These are phyloP conservation scores for Epirrita christyi DNA, from an alignment of 2,888 invertebrate species.

Conservation along the genomic window DNA sequence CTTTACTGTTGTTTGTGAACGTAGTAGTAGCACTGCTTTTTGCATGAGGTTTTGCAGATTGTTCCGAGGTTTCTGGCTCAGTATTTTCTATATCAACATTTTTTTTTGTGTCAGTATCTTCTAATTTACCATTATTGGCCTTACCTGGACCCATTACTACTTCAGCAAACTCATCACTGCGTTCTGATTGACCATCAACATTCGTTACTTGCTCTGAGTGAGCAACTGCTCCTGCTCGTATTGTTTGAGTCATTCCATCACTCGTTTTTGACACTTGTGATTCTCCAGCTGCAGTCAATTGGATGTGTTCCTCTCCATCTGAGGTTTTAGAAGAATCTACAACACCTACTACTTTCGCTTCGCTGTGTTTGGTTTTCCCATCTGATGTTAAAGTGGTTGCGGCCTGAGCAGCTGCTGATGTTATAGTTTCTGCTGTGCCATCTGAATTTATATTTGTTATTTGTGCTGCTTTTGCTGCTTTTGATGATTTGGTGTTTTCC, in stretches of 20 bases:
- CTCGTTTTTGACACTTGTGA: constrained; percentile 5
- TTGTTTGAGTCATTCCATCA: constrained; percentile 3
- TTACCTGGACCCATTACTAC: constrained; percentile 1
- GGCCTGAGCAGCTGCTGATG: neutral
- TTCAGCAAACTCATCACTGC: neutral
- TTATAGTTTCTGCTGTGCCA: neutral
- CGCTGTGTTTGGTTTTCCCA: constrained; percentile 5
- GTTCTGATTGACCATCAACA: constrained; percentile 7
- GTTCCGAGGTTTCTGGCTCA: no score
- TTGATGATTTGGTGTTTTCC: constrained; percentile 6
- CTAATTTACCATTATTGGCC: neutral
- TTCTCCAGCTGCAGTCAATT: neutral
- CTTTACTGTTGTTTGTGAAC: no score
- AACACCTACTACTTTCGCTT: constrained; percentile 8
- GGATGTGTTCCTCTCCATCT: constrained; percentile 8
- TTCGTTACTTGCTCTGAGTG: constrained; percentile 5
- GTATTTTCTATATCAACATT: no score
- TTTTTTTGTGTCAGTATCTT: neutral
- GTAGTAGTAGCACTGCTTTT: no score
- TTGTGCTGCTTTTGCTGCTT: neutral
- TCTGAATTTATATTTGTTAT: constrained; percentile 1
- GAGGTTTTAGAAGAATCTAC: constrained; percentile 4
- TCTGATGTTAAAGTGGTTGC: constrained; percentile 4
- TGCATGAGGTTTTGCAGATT: no score
- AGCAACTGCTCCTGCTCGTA: neutral